Evolutionary conservation across 2,113 vertebrate species (phyloP), one percentile per base, ranked within the genome.

Genomic region (Hippocampus abdominalis): DNA sequence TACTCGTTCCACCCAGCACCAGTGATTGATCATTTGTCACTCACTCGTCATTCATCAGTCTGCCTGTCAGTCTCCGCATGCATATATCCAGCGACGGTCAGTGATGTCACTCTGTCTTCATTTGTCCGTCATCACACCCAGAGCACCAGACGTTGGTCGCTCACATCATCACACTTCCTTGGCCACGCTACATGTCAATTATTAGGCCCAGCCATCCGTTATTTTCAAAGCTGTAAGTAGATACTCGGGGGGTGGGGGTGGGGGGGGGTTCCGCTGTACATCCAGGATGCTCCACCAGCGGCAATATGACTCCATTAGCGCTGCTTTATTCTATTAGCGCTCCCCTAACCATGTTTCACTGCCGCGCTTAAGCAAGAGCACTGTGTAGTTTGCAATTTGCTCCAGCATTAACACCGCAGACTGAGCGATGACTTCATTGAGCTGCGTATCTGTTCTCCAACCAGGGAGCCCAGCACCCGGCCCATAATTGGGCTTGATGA

Each of bases 401-500:
- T 82, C 75, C 71, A 57, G 73, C 76, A 83, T 76, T 80, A 86
- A 75, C 77, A 68, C 72, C 53, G 21, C 81, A 76, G 57, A 76
- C 77, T 11, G 21, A 74, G 67, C 68, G 78, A 86, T 79, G 72
- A 84, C 79, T 84, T 80, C 46, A 79, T 77, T 71, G 78, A 76
- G 60, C 76, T 63, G 78, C 69, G 70, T 81, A 60, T 60, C 57
- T 25, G 54, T 57, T 57, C 23, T 15, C 57, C 27, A 18, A 29
- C 25, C 57, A 8, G 15, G 27, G 54, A 76, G 76, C 83, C 84
- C 76, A 82, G 79, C 21, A 36, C 29, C 27, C 57, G 29, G 57
- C 27, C 81, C 72, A 75, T 89, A 88, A 88, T 88, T 88, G 79
- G 79, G 86, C 80, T 68, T 86, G 82, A 83, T 87, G 86, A 92